Evolutionary conservation across 2,113 vertebrate genomes (phyloP).

Genomic region (Xiphophorus maculatus): DNA sequence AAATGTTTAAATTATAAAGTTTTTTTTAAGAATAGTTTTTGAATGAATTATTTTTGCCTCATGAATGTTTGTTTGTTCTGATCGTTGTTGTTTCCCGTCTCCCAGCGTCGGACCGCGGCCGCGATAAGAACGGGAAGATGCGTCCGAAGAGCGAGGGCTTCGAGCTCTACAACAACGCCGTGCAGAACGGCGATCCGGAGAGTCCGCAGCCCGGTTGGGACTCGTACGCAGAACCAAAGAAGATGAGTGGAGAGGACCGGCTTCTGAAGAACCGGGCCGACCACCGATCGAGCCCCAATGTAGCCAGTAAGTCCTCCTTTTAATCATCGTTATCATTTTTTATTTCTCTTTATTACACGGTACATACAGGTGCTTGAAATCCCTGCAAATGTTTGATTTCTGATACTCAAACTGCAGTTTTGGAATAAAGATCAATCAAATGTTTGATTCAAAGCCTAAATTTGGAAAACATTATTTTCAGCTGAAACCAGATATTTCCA

Average conservation of each 20-base stretch:
- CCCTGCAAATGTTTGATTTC: no score
- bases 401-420: no score
- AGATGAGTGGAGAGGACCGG: constrained; percentile 88
- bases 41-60: no score
- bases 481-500: no score
- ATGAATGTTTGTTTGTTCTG: background rate
- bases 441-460: no score
- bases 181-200: constrained; percentile 93
- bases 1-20: no score
- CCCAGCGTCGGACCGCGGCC: constrained; percentile 84
- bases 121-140: constrained; percentile 91
- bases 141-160: constrained; percentile 99
- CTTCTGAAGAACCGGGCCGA: constrained; percentile 92
- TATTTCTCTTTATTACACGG: no score
- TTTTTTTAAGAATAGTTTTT: no score
- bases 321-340: no score
- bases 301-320: constrained; percentile 87
- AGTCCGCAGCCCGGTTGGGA: constrained; percentile 92
- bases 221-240: constrained; percentile 93
- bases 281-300: constrained; percentile 98
- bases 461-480: no score
- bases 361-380: no score
- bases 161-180: constrained; percentile 92
- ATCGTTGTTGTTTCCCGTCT: background rate
- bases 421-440: no score